Conservation (phyloP, 2,113 vertebrate species). For the Telmatochromis sp. region DNA sequence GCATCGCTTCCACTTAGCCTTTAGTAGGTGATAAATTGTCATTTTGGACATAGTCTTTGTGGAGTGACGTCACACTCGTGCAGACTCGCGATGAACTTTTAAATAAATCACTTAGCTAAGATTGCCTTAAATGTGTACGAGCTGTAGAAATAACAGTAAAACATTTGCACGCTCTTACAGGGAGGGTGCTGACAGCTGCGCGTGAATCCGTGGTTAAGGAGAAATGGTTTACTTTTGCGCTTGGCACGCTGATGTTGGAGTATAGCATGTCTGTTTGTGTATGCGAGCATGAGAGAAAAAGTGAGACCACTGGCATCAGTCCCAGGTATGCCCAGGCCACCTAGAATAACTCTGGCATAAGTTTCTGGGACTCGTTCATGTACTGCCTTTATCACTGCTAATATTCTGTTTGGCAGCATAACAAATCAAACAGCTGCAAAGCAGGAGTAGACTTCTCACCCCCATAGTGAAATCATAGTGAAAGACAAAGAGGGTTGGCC, state of each 20-base stretch:
- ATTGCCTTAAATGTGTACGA: neutral
- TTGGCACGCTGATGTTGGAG: neutral
- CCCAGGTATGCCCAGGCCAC: neutral
- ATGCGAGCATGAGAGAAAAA: neutral
- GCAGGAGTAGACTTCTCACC: neutral
- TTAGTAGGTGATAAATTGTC: neutral
- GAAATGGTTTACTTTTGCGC: neutral
- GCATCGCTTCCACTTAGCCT: neutral
- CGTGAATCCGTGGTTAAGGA: neutral
- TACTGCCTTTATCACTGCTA: neutral
- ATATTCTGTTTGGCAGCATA: neutral
- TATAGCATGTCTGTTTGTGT: neutral
- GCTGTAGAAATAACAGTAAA: neutral
- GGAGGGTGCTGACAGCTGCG: neutral
- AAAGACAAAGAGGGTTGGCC: neutral
- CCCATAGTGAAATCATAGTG: neutral
- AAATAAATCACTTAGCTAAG: neutral
- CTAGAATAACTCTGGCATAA: conserved; percentile 1
- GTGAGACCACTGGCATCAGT: neutral
- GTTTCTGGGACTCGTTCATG: neutral
- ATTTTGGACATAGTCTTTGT: neutral
- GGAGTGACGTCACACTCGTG: neutral
- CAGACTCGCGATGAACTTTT: neutral
- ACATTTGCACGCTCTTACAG: neutral
- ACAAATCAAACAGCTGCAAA: neutral